A percentile compares a stretch with the other conserved stretches of the same genome.
Evolutionary conservation across 2,797 vertebrate species (phyloP).

Genomic region (Craterocephalus amniculus): DNA sequence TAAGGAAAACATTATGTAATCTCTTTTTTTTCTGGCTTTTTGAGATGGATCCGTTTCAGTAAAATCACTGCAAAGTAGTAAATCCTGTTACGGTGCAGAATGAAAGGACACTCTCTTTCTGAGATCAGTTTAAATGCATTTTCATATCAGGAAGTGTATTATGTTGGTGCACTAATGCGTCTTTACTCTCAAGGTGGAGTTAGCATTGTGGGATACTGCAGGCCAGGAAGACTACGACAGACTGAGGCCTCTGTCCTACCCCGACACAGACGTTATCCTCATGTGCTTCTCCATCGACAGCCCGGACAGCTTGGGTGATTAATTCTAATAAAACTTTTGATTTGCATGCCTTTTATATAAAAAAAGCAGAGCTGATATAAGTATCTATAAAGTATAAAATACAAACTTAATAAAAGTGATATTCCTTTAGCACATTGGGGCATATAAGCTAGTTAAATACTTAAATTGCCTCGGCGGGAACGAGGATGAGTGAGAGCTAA

Average conservation of each 20-base stretch:
- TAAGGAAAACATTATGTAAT: background rate
- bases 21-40: background rate
- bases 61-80: background rate
- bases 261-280: slow-evolving; percentile 97
- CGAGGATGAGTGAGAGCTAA: slow-evolving; percentile 61
- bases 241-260: slow-evolving; percentile 95
- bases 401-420: slow-evolving; percentile 11
- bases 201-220: slow-evolving; percentile 97
- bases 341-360: background rate
- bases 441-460: slow-evolving; percentile 30
- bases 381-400: background rate
- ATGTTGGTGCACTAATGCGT: background rate
- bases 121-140: background rate
- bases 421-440: background rate
- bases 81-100: background rate
- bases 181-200: slow-evolving; percentile 87
- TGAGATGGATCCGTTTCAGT: background rate
- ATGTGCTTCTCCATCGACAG: slow-evolving; percentile 99
- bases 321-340: background rate
- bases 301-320: slow-evolving; percentile 94
- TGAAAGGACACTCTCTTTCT: background rate
- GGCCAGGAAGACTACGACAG: slow-evolving; percentile 98
- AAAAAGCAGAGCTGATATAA: background rate
- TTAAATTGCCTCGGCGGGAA: slow-evolving; percentile 60
- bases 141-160: background rate